Conservation (phyloP, 2,797 vertebrate species). For the Clarias laeviceps region DNA sequence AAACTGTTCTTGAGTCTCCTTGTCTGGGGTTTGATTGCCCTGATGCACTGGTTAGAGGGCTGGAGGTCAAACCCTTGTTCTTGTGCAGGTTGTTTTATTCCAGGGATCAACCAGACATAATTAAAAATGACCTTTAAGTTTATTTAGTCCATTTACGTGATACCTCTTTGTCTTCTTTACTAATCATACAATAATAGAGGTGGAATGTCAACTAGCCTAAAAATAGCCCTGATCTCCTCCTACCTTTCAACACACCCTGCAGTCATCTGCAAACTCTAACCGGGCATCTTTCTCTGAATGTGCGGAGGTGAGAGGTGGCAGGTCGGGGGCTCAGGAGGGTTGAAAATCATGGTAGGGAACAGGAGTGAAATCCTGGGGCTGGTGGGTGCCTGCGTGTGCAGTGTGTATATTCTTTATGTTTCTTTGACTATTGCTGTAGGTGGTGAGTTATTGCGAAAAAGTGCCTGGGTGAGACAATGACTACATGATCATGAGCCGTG, state of each 20-base stretch:
- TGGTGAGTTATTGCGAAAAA: neutral
- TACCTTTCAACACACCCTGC: neutral
- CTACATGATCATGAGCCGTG: too few species aligned
- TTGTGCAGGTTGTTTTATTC: neutral
- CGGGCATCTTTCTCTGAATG: neutral
- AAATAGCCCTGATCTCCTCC: neutral
- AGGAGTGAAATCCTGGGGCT: neutral
- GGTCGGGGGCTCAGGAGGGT: too few species aligned
- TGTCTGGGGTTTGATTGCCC: too few species aligned
- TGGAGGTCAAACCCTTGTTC: neutral
- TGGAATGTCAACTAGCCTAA: conserved; percentile 17
- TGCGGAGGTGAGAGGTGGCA: neutral
- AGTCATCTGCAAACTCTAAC: neutral
- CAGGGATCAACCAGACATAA: neutral
- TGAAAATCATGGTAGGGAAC: too few species aligned
- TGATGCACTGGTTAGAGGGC: too few species aligned
- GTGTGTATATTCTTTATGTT: neutral
- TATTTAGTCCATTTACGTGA: neutral
- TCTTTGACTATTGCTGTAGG: neutral
- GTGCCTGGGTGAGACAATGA: neutral
- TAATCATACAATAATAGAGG: neutral
- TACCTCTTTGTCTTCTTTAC: neutral
- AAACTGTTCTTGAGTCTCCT: too few species aligned
- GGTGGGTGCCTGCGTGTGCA: neutral
- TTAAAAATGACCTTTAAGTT: neutral